Conservation (phyloP, 2,888 invertebrate genomes). For the Lysandra coridon region DNA sequence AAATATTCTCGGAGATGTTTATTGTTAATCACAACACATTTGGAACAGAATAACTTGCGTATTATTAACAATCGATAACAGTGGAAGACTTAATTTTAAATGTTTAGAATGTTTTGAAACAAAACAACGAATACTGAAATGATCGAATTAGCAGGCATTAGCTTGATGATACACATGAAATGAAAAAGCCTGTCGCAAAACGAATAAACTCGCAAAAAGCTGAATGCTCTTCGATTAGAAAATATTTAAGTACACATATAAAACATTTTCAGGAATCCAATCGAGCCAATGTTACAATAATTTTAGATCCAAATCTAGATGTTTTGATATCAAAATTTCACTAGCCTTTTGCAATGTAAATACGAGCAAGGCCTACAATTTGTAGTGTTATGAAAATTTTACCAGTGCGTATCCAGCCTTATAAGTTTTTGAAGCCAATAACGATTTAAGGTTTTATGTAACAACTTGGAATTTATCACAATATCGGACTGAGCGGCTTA, state of each 20-base stretch:
- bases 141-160: not conserved
- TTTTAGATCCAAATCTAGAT: conserved; percentile 73
- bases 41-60: conserved; percentile 36
- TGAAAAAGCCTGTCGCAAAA: not conserved
- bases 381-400: conserved; percentile 53
- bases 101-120: conserved; percentile 17
- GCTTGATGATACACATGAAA: not conserved
- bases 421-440: conserved; percentile 43
- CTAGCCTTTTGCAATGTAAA: conserved; percentile 78
- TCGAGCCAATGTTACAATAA: conserved; percentile 57
- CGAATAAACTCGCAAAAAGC: not conserved
- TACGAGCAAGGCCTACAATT: conserved; percentile 72
- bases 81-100: conserved; percentile 42
- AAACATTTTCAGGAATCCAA: conserved; percentile 37
- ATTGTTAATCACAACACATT: conserved; percentile 43
- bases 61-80: conserved; percentile 40
- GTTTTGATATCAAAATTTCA: conserved; percentile 79
- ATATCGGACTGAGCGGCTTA: conserved; percentile 47
- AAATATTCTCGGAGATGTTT: conserved; percentile 38
- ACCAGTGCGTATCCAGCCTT: conserved; percentile 46
- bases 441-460: conserved; percentile 39
- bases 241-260: conserved; percentile 30
- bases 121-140: not conserved
- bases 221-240: not conserved
- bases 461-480: conserved; percentile 41